These are phyloP conservation scores for Macroramphosus scolopax DNA, from an alignment of 2,797 vertebrate genomes.

Conservation along the genomic window DNA sequence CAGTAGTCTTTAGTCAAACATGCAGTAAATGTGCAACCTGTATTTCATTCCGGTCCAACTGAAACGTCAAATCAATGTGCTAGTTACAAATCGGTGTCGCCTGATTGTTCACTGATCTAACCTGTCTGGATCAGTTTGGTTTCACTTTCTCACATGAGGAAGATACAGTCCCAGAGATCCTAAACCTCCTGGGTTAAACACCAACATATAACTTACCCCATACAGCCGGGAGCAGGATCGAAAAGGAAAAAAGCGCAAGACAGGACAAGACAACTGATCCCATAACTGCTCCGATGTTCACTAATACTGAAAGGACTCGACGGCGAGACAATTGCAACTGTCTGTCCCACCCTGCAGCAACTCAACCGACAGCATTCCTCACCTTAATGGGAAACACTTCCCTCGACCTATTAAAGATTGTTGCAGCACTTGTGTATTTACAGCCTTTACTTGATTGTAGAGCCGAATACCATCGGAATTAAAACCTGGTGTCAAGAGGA, in stretches of 20 bases:
- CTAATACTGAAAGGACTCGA: constrained; percentile 1
- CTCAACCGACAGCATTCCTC: constrained; percentile 51
- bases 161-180: background rate
- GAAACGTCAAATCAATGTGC: background rate
- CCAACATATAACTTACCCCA: constrained; percentile 40
- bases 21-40: background rate
- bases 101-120: no score
- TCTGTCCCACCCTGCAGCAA: constrained; percentile 25
- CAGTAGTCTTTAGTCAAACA: background rate
- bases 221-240: constrained; percentile 16
- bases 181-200: background rate
- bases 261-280: background rate
- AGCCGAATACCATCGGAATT: no score
- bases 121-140: background rate
- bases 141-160: background rate
- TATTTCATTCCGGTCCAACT: no score
- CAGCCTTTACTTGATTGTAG: no score
- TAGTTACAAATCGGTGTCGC: no score
- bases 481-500: no score
- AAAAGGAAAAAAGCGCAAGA: constrained; percentile 29
- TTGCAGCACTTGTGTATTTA: no score
- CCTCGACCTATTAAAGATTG: background rate
- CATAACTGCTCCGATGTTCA: constrained; percentile 8
- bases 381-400: background rate
- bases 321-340: no score